Base-by-base conservation (phyloP, 2,113 vertebrate species). In the Pavo muticus region DNA sequence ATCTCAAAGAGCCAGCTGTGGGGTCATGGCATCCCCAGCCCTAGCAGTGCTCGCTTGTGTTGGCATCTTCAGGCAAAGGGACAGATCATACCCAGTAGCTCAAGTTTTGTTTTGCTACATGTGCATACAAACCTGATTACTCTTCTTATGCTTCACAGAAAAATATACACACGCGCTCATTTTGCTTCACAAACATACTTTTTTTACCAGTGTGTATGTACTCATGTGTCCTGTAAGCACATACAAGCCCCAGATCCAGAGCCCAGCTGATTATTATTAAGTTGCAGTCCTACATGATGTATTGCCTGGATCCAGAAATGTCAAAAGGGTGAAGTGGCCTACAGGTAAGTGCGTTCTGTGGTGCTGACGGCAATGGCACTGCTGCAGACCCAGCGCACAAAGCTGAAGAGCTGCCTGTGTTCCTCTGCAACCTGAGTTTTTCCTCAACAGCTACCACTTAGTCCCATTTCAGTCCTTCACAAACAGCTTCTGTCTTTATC, bases 401-500 rank as follows among this genome's bases (percentile, higher is more conserved):
- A 90, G 37, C 65, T 54, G 27, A 37, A 65, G 60, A 37, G 3
- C 42, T 56, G 9, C 37, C 40, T 56, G 61, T n/a, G 54, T 11
- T 37, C 16, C 57, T 84, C 61, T 27, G 37, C 18, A 75, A 69
- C 25, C 42, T 71, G 35, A 11, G 14, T 21, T 87, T 54, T 60
- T 83, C 65, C 54, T 85, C 77, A 57, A 9, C 42, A 67, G 76
- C 72, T 65, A 73, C 67, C 84, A 83, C 32, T n/a, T 56, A 78
- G 32, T 69, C 27, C 42, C 15, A 16, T 90, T 94, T 95, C 37
- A 85, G 84, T 71, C 60, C 61, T 67, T 84, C 91, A 83, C 61
- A 85, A 90, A 60, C 63, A 82, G 64, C 79, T 91, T 63, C 80
- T 96, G 54, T 47, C 91, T 91, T 90, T 87, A 73, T 40, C 50